phyloP scores from a whole-genome alignment of 1,140 invertebrate genomes.

The Oreohelix idahoensis region DNA sequence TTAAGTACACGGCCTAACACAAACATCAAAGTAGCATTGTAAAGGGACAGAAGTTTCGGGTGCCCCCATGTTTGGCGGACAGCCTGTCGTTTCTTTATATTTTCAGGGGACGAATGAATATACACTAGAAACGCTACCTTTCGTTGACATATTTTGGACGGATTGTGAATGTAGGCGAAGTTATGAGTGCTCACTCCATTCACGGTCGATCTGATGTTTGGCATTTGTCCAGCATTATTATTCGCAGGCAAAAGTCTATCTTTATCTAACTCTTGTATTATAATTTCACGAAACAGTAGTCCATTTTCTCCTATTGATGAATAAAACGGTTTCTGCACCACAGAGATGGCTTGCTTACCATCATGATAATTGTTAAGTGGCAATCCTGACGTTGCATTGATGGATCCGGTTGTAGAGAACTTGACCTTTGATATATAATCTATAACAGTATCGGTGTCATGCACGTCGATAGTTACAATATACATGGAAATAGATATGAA shows the following conservation, averaged over 20 bases:
- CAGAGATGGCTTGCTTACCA: background rate
- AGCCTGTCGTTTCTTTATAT: constrained; percentile 61
- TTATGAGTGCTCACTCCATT: constrained; percentile 49
- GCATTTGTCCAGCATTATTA: background rate
- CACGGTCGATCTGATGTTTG: too few species aligned
- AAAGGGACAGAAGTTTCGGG: constrained; percentile 43
- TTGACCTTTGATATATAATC: background rate
- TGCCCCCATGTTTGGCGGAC: constrained; percentile 71
- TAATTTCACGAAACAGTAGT: background rate
- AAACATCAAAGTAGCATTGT: constrained; percentile 76
- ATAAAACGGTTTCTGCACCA: background rate
- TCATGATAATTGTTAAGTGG: background rate
- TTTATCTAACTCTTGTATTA: background rate
- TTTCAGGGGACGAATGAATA: constrained; percentile 63
- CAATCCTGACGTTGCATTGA: background rate
- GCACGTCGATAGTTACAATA: background rate
- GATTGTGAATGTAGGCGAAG: constrained; percentile 55
- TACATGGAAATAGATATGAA: background rate
- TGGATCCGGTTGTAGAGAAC: background rate
- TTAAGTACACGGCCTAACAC: constrained; percentile 79
- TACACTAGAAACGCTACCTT: constrained; percentile 58
- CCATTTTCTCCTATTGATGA: background rate
- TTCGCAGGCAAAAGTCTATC: background rate
- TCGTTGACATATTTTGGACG: constrained; percentile 31
- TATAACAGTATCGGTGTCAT: too few species aligned